Evolutionary conservation across 2,113 vertebrate genomes (phyloP).

Genomic region (Malurus elegans): DNA sequence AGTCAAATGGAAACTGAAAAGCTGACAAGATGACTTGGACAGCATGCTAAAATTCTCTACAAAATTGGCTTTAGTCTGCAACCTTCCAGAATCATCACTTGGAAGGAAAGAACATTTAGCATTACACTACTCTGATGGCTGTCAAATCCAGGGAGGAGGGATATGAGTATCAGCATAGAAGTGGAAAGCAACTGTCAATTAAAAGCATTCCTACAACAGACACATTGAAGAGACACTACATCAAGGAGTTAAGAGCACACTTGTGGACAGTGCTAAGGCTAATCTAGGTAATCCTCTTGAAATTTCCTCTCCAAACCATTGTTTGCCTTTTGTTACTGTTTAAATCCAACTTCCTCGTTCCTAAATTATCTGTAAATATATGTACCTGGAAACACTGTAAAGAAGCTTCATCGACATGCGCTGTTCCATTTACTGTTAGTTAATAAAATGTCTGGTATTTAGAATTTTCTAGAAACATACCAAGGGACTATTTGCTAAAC

Average conservation of each 20-base stretch:
- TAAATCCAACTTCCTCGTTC: conserved; percentile 22
- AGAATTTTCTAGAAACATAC: not conserved
- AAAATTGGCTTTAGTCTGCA: not conserved
- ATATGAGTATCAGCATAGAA: not conserved
- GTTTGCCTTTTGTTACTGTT: not conserved
- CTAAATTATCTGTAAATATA: not conserved
- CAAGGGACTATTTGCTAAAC: not conserved
- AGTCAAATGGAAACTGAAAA: not conserved
- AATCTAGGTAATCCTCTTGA: not conserved
- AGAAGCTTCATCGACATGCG: not conserved
- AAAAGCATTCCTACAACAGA: not conserved
- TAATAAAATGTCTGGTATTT: not conserved
- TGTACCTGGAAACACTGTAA: not conserved
- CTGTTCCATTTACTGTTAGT: not conserved
- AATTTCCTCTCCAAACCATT: not conserved
- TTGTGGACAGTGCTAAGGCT: not conserved
- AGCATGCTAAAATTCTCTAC: not conserved
- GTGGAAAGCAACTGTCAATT: not conserved
- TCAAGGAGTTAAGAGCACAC: not conserved
- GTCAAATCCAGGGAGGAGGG: not conserved
- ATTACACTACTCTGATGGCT: not conserved
- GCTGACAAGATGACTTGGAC: not conserved
- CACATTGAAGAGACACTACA: not conserved
- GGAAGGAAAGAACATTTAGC: not conserved
- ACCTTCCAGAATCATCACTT: not conserved